Percentiles rank a stretch among this genome's conserved stretches.
Conservation (phyloP, 2,113 vertebrate genomes). For the Nannospalax galili region DNA sequence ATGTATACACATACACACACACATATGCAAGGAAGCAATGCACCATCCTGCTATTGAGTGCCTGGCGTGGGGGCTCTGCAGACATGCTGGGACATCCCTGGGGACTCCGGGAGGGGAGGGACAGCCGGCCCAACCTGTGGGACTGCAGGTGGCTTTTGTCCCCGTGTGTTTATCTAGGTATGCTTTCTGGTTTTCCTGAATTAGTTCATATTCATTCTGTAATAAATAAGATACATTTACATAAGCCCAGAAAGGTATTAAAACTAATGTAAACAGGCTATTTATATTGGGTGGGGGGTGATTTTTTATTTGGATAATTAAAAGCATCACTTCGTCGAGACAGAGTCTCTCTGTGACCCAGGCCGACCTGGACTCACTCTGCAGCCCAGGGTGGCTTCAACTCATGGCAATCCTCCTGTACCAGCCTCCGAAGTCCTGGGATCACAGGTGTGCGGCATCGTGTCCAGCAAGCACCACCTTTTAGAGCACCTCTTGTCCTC, state of each 20-base stretch:
- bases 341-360: background rate
- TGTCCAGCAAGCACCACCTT: no score
- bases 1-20: background rate
- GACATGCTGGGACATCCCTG: fast-evolving
- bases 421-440: background rate
- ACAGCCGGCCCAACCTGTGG: background rate
- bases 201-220: constrained; percentile 52
- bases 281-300: constrained; percentile 35
- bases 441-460: background rate
- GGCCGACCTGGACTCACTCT: background rate
- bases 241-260: constrained; percentile 5
- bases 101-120: no score
- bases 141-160: background rate
- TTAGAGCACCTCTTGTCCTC: background rate
- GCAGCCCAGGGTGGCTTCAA: background rate
- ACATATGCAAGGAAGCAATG: background rate
- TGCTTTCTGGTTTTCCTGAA: constrained; percentile 32
- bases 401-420: background rate
- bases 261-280: constrained; percentile 36
- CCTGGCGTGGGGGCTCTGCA: fast-evolving
- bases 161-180: background rate
- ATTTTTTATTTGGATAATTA: constrained; percentile 24
- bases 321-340: background rate
- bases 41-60: no score
- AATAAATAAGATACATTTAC: constrained; percentile 30